A percentile compares a stretch with the other conserved stretches of the same genome.
These are phyloP conservation scores for Podarcis siculus DNA, from an alignment of 2,797 vertebrate species.

Conservation along the genomic window DNA sequence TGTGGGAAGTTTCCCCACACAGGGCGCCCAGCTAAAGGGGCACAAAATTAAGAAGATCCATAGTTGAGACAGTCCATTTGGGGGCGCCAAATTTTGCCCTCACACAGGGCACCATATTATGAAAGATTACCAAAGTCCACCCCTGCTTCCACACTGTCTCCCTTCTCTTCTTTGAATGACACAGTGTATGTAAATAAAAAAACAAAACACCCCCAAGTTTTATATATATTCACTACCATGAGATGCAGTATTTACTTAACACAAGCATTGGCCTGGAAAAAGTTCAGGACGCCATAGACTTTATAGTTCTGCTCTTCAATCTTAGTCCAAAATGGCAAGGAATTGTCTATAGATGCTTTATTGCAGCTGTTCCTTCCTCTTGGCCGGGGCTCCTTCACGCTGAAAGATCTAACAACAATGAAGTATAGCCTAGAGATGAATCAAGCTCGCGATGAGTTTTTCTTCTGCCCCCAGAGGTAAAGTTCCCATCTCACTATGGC, in stretches of 20 bases:
- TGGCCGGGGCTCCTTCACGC: background rate
- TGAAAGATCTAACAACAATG: slow-evolving; percentile 7
- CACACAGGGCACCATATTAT: no score
- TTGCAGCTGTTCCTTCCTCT: slow-evolving; percentile 19
- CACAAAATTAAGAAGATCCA: no score
- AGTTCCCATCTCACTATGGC: background rate
- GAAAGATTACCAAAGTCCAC: no score
- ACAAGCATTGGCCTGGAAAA: background rate
- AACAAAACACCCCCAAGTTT: background rate
- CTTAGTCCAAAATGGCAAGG: background rate
- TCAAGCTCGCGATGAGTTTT: slow-evolving; percentile 7
- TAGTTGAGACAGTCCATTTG: no score
- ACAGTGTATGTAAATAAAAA: background rate
- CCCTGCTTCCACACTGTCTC: no score
- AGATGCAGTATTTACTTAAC: background rate
- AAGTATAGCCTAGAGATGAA: slow-evolving; percentile 4
- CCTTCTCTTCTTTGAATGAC: background rate
- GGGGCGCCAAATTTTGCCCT: no score
- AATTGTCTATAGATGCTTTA: slow-evolving; percentile 3
- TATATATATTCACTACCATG: background rate
- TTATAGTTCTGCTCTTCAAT: slow-evolving; percentile 1
- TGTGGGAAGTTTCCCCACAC: no score
- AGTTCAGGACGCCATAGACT: background rate
- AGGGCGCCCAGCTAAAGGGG: no score
- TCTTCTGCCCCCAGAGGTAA: background rate